These are phyloP conservation scores for Carterocephalus palaemon DNA, from an alignment of 2,888 invertebrate species.

Conservation along the genomic window DNA sequence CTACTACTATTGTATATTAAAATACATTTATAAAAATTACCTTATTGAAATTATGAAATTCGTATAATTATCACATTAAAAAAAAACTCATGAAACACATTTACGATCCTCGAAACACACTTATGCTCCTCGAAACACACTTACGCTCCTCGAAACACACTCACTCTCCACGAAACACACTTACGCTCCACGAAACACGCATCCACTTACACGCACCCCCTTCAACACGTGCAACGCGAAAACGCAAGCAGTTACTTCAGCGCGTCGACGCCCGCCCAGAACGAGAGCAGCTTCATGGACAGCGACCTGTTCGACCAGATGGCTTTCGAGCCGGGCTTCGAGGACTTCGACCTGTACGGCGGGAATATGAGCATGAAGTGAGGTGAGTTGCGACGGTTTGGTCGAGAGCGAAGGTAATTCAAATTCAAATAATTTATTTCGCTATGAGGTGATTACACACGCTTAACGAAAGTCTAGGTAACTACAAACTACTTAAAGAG, in stretches of 20 bases:
- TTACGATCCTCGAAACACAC: slow-evolving; percentile 14
- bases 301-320: slow-evolving; percentile 70
- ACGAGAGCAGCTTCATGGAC: slow-evolving; percentile 62
- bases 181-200: slow-evolving; percentile 13
- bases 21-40: too few relatives aligned
- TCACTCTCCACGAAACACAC: slow-evolving; percentile 3
- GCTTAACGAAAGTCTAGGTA: too few relatives aligned
- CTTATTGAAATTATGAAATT: too few relatives aligned
- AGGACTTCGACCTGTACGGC: slow-evolving; percentile 62
- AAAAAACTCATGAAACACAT: too few relatives aligned
- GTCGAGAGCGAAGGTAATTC: neutral
- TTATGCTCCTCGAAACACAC: slow-evolving; percentile 15
- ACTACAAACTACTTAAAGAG: too few relatives aligned
- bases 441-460: too few relatives aligned
- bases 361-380: slow-evolving; percentile 60
- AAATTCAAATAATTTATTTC: neutral
- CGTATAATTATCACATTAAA: too few relatives aligned
- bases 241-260: slow-evolving; percentile 56
- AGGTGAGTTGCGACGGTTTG: slow-evolving; percentile 41
- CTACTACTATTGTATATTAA: too few relatives aligned
- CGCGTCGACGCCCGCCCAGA: slow-evolving; percentile 58
- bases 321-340: slow-evolving; percentile 61
- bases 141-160: slow-evolving; percentile 17
- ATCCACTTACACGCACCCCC: slow-evolving; percentile 5
- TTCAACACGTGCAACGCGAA: slow-evolving; percentile 16